Evolutionary conservation across 2,888 invertebrate genomes (phyloP), one percentile per base, ranked within the genome.

Genomic region (Caenorhabditis becei): DNA sequence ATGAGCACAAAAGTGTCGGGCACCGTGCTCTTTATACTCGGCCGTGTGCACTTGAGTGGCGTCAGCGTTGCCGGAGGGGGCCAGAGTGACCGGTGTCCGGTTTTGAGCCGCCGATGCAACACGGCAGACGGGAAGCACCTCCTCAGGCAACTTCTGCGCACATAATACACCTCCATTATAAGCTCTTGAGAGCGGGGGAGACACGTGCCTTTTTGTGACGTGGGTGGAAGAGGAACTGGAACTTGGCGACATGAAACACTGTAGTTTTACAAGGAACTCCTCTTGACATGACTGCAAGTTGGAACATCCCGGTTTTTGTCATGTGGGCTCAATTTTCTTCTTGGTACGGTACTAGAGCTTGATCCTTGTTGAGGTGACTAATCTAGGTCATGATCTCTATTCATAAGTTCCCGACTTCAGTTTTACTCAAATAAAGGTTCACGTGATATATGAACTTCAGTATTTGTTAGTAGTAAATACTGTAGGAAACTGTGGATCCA

Each of bases 1-100:
- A 74, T 74, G 58, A 66, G 74, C 59, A 58, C 65, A 59, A 74
- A 66, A 58, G 74, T 74, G 74, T 58, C 56, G 65, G 41, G 41
- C 59, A 59, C 59, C 51, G 53, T 74, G 65, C 74, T 74, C 74
- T 74, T 74, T 74, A 74, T 74, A 74, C 74, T 58, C 72, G 53
- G 47, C 56, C n/a, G n/a, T n/a, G 35, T 51, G 74, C 74, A 66
- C 74, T 66, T 58, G 53, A 65, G 67, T 47, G 56, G 56, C 56
- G 28, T 56, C 62, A 62, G 71, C 62, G 62, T 58, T 69, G 69
- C 49, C 59, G 51, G 59, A n/a, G n/a, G n/a, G n/a, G n/a, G n/a
- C 24, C 35, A 20, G 28, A 61, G 54, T 66, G 66, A 66, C 58
- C 58, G 67, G 61, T 63, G 65, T 72, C 63, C 65, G 72, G 63